Percentiles rank a stretch among this genome's conserved stretches.
Conservation (phyloP, 2,888 invertebrate species). For the Colostygia pectinataria region DNA sequence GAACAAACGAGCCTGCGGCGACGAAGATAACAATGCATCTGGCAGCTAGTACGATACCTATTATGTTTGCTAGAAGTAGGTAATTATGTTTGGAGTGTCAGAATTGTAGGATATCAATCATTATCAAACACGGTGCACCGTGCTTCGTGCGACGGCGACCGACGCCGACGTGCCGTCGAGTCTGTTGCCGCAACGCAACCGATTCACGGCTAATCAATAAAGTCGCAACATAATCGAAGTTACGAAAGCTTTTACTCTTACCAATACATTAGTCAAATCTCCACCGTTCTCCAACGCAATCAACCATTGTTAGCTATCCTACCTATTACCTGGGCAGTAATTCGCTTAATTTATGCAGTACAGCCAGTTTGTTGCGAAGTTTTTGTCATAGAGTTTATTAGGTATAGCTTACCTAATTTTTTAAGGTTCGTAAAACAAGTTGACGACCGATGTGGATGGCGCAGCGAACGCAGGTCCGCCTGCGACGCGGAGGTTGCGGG, state of each 20-base stretch:
- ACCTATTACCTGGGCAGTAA: too few relatives aligned
- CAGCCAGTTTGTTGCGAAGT: too few relatives aligned
- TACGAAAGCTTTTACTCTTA: constrained; percentile 32
- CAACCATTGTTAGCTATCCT: background rate
- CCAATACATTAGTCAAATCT: constrained; percentile 15
- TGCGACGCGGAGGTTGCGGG: too few relatives aligned
- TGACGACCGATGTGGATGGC: too few relatives aligned
- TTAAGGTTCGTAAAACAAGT: too few relatives aligned
- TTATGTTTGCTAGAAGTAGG: constrained; percentile 10
- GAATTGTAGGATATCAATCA: constrained; percentile 19
- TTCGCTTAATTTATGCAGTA: too few relatives aligned
- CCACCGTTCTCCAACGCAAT: background rate
- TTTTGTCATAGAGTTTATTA: too few relatives aligned
- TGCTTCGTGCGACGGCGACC: background rate
- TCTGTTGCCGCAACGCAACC: constrained; percentile 22
- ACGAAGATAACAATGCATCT: constrained; percentile 27
- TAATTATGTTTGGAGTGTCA: constrained; percentile 12
- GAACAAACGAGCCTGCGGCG: background rate
- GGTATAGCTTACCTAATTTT: too few relatives aligned
- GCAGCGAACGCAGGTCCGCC: too few relatives aligned
- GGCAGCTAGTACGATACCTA: background rate
- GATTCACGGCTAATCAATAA: constrained; percentile 33
- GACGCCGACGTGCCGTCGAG: background rate
- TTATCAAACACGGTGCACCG: background rate
- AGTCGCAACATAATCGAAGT: constrained; percentile 23